Evolutionary conservation across 1,140 invertebrate species (phyloP).

Genomic region (Trachymyrmex septentrionalis): DNA sequence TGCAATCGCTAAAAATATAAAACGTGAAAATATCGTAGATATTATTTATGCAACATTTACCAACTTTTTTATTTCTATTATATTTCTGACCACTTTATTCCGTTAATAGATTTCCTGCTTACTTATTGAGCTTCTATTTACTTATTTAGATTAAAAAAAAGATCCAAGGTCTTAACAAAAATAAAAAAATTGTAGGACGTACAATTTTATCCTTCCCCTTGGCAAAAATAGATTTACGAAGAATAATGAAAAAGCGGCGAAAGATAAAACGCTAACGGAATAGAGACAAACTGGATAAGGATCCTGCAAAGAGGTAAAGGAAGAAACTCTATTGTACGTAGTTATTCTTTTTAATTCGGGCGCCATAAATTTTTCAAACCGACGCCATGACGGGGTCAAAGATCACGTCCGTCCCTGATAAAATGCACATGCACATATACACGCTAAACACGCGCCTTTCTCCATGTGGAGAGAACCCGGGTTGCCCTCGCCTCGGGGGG

Average conservation of each 20-base stretch:
- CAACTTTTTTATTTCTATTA: no score
- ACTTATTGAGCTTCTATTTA: background rate
- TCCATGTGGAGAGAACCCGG: constrained; percentile 50
- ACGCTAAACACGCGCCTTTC: background rate
- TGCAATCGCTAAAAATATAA: background rate
- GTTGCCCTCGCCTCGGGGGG: constrained; percentile 54
- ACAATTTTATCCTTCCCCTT: background rate
- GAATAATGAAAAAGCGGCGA: background rate
- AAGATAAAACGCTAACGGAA: constrained; percentile 20
- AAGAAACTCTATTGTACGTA: background rate
- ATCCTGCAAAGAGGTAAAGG: constrained; percentile 1
- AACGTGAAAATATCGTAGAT: background rate
- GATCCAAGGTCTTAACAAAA: background rate
- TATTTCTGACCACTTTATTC: background rate
- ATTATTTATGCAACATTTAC: no score
- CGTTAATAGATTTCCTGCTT: background rate
- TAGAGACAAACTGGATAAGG: constrained; percentile 26
- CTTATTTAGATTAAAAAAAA: background rate
- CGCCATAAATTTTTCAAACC: constrained; percentile 38
- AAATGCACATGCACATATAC: constrained; percentile 39
- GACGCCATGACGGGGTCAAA: constrained; percentile 41
- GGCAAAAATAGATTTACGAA: background rate
- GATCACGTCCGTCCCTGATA: constrained; percentile 57
- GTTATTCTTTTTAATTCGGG: constrained; percentile 18
- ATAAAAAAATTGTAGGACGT: background rate